phyloP scores from a whole-genome alignment of 2,888 invertebrate species.

The Brassicogethes aeneus region DNA sequence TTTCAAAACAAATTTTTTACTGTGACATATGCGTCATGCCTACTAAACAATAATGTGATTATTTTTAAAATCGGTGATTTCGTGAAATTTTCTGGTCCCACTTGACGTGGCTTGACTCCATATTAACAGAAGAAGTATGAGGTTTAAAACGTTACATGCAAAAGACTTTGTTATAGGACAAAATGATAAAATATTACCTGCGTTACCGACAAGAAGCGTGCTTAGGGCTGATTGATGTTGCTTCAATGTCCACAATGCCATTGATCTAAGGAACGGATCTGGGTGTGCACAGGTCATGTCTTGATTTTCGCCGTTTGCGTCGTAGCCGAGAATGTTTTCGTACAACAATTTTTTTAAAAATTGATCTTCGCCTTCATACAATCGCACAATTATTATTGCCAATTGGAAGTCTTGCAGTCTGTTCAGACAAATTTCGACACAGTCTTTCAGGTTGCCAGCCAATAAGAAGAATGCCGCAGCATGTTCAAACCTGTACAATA shows the following conservation, averaged over 20 bases:
- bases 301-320: conserved; percentile 52
- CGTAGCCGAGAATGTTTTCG: conserved; percentile 70
- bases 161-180: too few relatives aligned
- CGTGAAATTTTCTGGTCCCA: too few relatives aligned
- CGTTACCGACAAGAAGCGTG: conserved; percentile 71
- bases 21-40: too few relatives aligned
- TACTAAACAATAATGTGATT: too few relatives aligned
- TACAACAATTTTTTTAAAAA: conserved; percentile 67
- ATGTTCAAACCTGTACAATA: conserved; percentile 95
- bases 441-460: conserved; percentile 89
- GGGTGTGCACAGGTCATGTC: conserved; percentile 71
- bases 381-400: conserved; percentile 85
- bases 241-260: conserved; percentile 94
- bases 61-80: too few relatives aligned
- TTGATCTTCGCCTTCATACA: conserved; percentile 76
- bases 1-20: too few relatives aligned
- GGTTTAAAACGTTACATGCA: too few relatives aligned
- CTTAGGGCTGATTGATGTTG: conserved; percentile 81
- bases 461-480: conserved; percentile 98
- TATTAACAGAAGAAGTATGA: too few relatives aligned
- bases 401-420: conserved; percentile 92
- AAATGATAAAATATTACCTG: too few relatives aligned
- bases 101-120: too few relatives aligned
- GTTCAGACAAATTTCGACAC: conserved; percentile 86
- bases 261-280: conserved; percentile 95